phyloP scores from a whole-genome alignment of 2,888 invertebrate species.

The Orthosia gothica region DNA sequence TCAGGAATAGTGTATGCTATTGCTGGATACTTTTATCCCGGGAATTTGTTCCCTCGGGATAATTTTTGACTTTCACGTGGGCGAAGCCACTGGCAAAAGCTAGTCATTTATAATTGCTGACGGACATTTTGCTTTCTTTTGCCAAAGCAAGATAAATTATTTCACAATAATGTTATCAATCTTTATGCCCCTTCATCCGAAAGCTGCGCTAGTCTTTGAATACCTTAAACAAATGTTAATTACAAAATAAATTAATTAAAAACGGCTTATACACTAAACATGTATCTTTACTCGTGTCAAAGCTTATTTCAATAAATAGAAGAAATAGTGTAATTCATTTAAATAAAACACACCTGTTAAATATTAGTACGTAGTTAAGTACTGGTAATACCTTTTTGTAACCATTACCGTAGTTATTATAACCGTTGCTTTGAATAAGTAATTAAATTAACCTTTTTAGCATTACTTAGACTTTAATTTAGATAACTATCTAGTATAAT shows the following conservation, averaged over 20 bases:
- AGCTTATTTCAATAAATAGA: background rate
- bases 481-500: constrained; percentile 24
- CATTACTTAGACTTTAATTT: background rate
- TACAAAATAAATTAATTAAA: constrained; percentile 19
- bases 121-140: background rate
- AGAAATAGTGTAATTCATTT: background rate
- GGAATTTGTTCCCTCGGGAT: no score
- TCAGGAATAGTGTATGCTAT: no score
- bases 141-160: background rate
- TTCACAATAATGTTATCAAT: background rate
- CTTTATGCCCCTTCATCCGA: background rate
- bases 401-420: background rate
- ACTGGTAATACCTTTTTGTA: constrained; percentile 10
- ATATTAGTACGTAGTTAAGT: background rate
- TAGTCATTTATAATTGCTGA: no score
- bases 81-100: no score
- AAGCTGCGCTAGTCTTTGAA: background rate
- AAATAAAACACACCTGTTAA: constrained; percentile 27
- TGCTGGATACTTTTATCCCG: no score
- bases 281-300: constrained; percentile 1
- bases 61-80: no score
- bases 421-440: constrained; percentile 42
- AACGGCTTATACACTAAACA: constrained; percentile 1
- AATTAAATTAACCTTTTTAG: constrained; percentile 54
- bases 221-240: constrained; percentile 20